Evolutionary conservation across 2,888 invertebrate species (phyloP).

Genomic region (Agrotis segetum): DNA sequence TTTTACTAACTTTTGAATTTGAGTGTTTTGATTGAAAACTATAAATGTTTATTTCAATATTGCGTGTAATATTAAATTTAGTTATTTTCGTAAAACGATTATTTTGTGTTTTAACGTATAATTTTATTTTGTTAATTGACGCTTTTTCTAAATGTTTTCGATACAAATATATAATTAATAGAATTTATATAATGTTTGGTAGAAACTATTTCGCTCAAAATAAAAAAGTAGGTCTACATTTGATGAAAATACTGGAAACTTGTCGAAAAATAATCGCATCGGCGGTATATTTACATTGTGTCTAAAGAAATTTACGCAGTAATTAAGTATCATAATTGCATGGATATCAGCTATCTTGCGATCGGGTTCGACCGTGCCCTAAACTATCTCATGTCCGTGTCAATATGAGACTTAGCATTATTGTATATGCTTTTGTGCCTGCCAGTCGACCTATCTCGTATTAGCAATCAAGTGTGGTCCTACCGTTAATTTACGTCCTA

Average conservation of each 20-base stretch:
- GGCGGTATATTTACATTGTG: too few species aligned
- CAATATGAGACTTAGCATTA: too few species aligned
- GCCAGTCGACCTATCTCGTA: neutral
- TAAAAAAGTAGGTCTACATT: constrained; percentile 29
- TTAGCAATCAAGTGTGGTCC: constrained; percentile 28
- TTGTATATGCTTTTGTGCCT: too few species aligned
- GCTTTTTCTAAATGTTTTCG: constrained; percentile 24
- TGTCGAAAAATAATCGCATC: too few species aligned
- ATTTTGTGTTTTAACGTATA: constrained; percentile 69
- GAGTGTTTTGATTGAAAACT: constrained; percentile 51
- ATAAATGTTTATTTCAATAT: constrained; percentile 28
- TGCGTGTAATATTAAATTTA: constrained; percentile 55
- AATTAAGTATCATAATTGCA: too few species aligned
- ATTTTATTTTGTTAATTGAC: constrained; percentile 53
- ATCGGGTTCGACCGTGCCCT: too few species aligned
- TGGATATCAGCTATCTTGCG: too few species aligned
- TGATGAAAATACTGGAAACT: neutral
- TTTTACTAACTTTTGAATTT: constrained; percentile 57
- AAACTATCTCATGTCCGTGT: too few species aligned
- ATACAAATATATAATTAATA: constrained; percentile 32
- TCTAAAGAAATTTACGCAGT: too few species aligned
- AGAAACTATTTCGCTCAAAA: constrained; percentile 61
- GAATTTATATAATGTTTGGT: constrained; percentile 37
- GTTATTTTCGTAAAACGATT: constrained; percentile 88
- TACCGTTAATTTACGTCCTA: constrained; percentile 57